These are phyloP conservation scores for Falcunculus frontatus DNA, from an alignment of 2,113 vertebrate species.

Conservation along the genomic window DNA sequence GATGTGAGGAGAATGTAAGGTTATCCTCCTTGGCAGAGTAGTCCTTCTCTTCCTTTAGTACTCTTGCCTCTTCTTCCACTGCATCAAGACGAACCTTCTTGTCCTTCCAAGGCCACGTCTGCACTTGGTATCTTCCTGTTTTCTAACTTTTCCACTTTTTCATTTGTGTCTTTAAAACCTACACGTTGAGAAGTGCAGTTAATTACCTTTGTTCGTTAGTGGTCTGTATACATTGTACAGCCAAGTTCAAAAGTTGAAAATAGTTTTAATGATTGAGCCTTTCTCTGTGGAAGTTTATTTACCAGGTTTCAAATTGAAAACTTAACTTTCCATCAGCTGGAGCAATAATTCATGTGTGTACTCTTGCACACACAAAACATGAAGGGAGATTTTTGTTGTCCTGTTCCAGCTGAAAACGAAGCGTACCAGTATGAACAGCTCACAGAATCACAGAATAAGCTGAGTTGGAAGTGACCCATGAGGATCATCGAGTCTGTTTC, in stretches of 20 bases:
- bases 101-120: not conserved
- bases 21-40: not conserved
- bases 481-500: rapidly evolving
- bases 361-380: not conserved
- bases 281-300: not conserved
- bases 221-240: not conserved
- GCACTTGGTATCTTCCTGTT: not conserved
- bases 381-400: not conserved
- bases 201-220: not conserved
- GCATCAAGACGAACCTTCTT: not conserved
- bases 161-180: not conserved
- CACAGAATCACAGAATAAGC: not conserved
- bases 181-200: not conserved
- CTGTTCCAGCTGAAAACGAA: not conserved
- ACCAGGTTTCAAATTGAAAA: not conserved
- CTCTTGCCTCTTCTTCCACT: not conserved
- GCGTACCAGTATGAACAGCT: not conserved
- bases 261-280: not conserved
- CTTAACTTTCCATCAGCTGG: not conserved
- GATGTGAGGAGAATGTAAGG: not conserved
- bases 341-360: not conserved
- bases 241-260: not conserved
- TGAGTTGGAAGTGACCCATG: not conserved
- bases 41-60: not conserved
- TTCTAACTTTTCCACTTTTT: not conserved